A percentile compares a stretch with the other conserved stretches of the same genome.
Evolutionary conservation across 2,888 invertebrate species (phyloP).

Genomic region (Seira sanloemensis): DNA sequence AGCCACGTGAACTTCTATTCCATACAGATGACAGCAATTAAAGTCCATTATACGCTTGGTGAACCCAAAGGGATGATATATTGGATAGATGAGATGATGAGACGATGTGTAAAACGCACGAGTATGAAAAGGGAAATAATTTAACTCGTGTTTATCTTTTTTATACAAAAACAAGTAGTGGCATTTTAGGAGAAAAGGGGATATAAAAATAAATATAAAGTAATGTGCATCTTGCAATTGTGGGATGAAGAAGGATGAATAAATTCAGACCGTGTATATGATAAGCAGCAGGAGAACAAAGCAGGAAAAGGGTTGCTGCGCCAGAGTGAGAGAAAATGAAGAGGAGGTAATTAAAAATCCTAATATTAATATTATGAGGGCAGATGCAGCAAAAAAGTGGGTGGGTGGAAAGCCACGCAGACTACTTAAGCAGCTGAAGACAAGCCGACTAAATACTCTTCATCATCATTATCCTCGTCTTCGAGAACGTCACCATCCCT

Average conservation of each 20-base stretch:
- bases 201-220: no score
- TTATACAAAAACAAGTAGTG: no score
- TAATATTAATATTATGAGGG: slow-evolving; percentile 50
- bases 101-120: slow-evolving; percentile 34
- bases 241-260: slow-evolving; percentile 8
- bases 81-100: slow-evolving; percentile 32
- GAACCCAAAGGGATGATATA: slow-evolving; percentile 25
- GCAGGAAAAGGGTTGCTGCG: slow-evolving; percentile 56
- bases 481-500: no score
- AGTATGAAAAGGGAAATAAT: slow-evolving; percentile 24
- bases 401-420: no score
- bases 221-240: background rate
- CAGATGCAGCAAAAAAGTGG: slow-evolving; percentile 9
- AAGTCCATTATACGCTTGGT: slow-evolving; percentile 47
- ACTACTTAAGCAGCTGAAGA: slow-evolving; percentile 48
- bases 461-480: background rate
- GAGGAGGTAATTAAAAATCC: slow-evolving; percentile 59
- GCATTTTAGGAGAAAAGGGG: no score
- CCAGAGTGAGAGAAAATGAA: slow-evolving; percentile 18
- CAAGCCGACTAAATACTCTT: slow-evolving; percentile 24
- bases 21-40: slow-evolving; percentile 47
- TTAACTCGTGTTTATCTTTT: no score
- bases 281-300: background rate
- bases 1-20: no score
- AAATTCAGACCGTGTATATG: no score